Evolutionary conservation across 2,888 invertebrate species (phyloP).

Genomic region (Eumacrocentrus americanus): DNA sequence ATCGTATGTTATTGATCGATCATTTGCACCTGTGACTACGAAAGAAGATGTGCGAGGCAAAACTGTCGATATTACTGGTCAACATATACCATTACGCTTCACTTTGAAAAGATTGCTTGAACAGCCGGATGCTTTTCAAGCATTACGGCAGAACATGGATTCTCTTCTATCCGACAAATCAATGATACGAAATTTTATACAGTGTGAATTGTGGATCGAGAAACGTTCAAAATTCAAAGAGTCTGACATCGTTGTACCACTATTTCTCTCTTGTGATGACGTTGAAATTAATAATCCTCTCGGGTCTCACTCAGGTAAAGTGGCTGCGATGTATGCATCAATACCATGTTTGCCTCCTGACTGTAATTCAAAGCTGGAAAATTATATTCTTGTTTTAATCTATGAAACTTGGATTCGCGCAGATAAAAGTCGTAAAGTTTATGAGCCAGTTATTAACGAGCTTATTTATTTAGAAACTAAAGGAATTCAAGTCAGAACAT

Average conservation of each 20-base stretch:
- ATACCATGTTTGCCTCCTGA: background rate
- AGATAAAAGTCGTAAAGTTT: background rate
- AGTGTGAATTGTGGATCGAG: background rate
- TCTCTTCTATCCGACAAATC: no score
- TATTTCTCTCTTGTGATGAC: background rate
- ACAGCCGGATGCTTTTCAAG: background rate
- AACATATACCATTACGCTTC: background rate
- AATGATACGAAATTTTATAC: background rate
- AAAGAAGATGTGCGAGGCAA: no score
- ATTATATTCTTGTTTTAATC: background rate
- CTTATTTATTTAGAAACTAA: background rate
- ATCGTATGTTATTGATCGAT: no score
- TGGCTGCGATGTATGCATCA: background rate
- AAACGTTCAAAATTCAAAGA: background rate
- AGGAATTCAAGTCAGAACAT: background rate
- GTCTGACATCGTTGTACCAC: background rate
- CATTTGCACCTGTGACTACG: no score
- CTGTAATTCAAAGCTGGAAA: background rate
- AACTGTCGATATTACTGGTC: no score
- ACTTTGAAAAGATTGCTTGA: background rate
- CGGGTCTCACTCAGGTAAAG: background rate
- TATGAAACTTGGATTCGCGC: background rate
- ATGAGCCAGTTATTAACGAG: background rate
- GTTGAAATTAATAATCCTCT: background rate
- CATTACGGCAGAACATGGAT: background rate